Evolutionary conservation across 2,888 invertebrate genomes (phyloP), one percentile per base, ranked within the genome.

Genomic region (Heliconius ismenius): DNA sequence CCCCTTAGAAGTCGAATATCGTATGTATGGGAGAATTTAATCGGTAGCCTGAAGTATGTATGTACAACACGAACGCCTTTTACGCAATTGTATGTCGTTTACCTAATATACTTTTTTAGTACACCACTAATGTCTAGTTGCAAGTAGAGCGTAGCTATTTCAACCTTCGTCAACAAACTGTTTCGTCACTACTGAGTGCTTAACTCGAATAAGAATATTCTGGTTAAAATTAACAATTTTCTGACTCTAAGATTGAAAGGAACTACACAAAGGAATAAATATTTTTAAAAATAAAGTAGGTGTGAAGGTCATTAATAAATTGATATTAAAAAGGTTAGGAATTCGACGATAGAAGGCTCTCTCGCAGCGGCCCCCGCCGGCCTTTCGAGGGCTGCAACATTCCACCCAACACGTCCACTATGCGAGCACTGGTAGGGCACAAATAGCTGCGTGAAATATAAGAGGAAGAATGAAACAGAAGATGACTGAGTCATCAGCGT

Each of bases 21-120:
- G 49, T 49, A 18, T 18, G 18, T 7, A 49, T 18, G 15, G 4
- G 6, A 43, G 43, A 43, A 15, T 43, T 1, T 15, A 58, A 36
- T 70, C 18, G 9, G 43, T 24, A 43, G 13, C 67, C n/a, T 7
- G 24, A 58, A n/a, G 7, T 26, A 62, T 2, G 54, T 32, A 54
- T 58, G 67, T 24, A 70, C 18, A 58, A 70, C 70, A 24, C 58
- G 32, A 2, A 43, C 24, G 36, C n/a, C 13, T 32, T 70, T 70
- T 32, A 58, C 58, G n/a, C 58, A 32, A 70, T 32, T 54, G 24
- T 58, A 32, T 24, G 70, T 70, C 10, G 70, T 70, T 70, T 70
- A 24, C 70, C 58, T 58, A 36, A 70, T 36, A 58, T 58, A n/a
- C 70, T 36, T 67, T 39, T 67, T 67, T 39, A 65, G n/a, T 67